Evolutionary conservation across 1,140 invertebrate genomes (phyloP), one percentile per base, ranked within the genome.

Genomic region (Luehdorfia chinensis): DNA sequence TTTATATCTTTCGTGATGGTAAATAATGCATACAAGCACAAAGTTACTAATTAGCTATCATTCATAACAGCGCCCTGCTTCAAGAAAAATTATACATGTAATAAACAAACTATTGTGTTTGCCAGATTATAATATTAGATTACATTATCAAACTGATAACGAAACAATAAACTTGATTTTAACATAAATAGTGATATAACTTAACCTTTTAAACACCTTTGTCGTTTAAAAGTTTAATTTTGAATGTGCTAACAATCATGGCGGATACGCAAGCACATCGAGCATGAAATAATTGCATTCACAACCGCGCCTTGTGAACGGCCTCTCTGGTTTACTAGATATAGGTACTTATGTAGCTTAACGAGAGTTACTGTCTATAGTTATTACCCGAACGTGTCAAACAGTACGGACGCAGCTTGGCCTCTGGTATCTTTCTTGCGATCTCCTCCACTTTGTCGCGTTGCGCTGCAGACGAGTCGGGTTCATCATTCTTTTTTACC

Each of bases 261-360:
- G 74, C 75, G 75, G 71, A 72, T 66, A 69, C 53, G 57, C 56
- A 66, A 58, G 60, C 64, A 66, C 60, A 66, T 67, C 59, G 64
- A 72, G 67, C 71, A 76, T 76, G 68, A 77, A 81, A 78, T 84
- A 75, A 83, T 80, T 83, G 79, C 75, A 78, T 77, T 81, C 62
- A 65, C 66, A 72, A 74, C 66, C 76, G 73, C 75, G 78, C 76
- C 76, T 83, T 70, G 67, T 64, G 55, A 75, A 63, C 68, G 60
- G 66, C 61, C 66, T 67, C 59, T 61, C 58, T 50, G 50, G 50
- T 51, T 65, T 52, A 59, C 59, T 67, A 62, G 51, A 49, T 63
- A 63, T 55, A 60, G 33, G 52, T 65, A 69, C 54, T 45, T 65
- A 63, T 51, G 56, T 62, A 70, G 61, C 67, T 67, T 59, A 53